Evolutionary conservation across 2,888 invertebrate species (phyloP).

Genomic region (Hypolimnas misippus): DNA sequence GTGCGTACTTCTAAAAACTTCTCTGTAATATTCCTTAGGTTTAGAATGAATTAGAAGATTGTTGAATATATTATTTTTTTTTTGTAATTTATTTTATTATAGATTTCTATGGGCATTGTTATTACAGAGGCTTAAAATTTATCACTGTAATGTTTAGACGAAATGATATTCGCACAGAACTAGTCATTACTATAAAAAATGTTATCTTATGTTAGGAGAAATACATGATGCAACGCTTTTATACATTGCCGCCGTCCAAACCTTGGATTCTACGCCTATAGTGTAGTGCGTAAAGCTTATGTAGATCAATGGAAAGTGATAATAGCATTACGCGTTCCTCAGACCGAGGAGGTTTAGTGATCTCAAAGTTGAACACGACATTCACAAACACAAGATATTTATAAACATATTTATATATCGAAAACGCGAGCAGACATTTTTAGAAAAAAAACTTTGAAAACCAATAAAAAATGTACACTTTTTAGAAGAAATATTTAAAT

Average conservation of each 20-base stretch:
- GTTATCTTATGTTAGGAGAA: slow-evolving; percentile 29
- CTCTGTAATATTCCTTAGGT: slow-evolving; percentile 76
- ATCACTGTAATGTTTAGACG: slow-evolving; percentile 32
- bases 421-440: background rate
- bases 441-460: background rate
- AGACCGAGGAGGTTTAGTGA: background rate
- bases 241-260: slow-evolving; percentile 62
- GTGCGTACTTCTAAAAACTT: slow-evolving; percentile 64
- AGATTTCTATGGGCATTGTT: slow-evolving; percentile 39
- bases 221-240: slow-evolving; percentile 54
- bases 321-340: background rate
- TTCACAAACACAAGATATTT: background rate
- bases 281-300: slow-evolving; percentile 28
- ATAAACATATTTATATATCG: slow-evolving; percentile 9
- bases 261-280: slow-evolving; percentile 40
- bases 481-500: slow-evolving; percentile 12
- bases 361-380: slow-evolving; percentile 7
- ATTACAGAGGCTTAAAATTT: slow-evolving; percentile 30
- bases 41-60: slow-evolving; percentile 61
- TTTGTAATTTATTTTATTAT: slow-evolving; percentile 45
- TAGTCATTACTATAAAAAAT: slow-evolving; percentile 40
- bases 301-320: slow-evolving; percentile 13
- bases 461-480: background rate
- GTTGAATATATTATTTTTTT: slow-evolving; percentile 56
- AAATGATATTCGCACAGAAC: slow-evolving; percentile 38